Evolutionary conservation across 2,797 vertebrate genomes (phyloP), one percentile per base, ranked within the genome.

Genomic region (Cuculus canorus): DNA sequence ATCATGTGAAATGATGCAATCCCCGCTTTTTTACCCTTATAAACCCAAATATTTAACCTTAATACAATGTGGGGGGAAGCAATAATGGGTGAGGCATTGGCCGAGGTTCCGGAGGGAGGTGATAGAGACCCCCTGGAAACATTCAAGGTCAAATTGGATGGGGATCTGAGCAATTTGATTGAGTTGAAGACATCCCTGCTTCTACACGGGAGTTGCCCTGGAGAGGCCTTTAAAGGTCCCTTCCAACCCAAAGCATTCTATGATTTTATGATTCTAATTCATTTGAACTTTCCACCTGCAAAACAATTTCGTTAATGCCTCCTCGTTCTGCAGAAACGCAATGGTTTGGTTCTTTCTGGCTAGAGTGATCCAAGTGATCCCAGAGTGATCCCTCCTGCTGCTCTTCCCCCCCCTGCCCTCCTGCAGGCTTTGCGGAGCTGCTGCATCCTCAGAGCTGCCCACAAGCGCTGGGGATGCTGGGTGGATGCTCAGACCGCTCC

Each of bases 51-150:
- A 8, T 57, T 43, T 39, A 41, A 30, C 13, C 43, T 32, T 52
- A 65, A 52, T 24, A 52, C 0, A 1, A 28, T 35, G 22, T 11
- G 32, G 10, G 9, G 2, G 1, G 3, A 5, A 1, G 2, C 1
- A 4, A 6, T 22, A 48, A 50, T 43, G 43, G 17, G 41, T 43
- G 41, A 43, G 17, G 17, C 41, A 13, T 41, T 43, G 41, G 41
- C 41, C 43, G 17, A 10, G 41, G 41, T 43, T 43, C 13, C 12
- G 11, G 41, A 43, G 17, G 41, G 41, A 43, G 41, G 41, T 17
- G 17, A 41, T 43, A 41, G 41, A 43, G 41, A 41, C 41, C 11
- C 41, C 41, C 17, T 13, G 41, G 41, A 43, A 43, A 43, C 41
- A 43, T 13, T 17, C 41, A 13, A 43, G 41, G 41, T 17, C 41